phyloP scores from a whole-genome alignment of 2,113 vertebrate species.

The Barbus barbus region DNA sequence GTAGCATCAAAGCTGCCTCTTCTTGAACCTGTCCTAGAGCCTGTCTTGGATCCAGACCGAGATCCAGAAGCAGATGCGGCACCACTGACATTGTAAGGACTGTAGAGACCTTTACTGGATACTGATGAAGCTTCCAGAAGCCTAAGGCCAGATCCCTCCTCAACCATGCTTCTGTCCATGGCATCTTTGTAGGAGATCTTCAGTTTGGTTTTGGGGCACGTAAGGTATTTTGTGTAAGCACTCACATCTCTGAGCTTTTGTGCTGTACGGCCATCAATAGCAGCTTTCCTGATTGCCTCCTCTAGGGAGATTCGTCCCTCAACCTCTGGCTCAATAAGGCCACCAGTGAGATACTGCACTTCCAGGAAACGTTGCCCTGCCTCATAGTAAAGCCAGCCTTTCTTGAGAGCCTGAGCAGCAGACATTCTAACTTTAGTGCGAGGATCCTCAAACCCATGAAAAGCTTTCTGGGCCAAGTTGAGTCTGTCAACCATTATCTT shows the following conservation, averaged over 20 bases:
- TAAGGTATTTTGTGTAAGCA: conserved; percentile 91
- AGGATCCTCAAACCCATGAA: conserved; percentile 93
- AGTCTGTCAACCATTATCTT: conserved; percentile 95
- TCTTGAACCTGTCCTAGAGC: conserved; percentile 90
- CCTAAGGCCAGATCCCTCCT: conserved; percentile 86
- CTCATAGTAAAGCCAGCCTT: conserved; percentile 98
- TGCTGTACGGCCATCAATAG: conserved; percentile 87
- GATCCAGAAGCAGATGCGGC: conserved; percentile 89
- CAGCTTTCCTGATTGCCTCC: conserved; percentile 88
- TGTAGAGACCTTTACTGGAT: conserved; percentile 96
- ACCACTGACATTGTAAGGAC: conserved; percentile 90
- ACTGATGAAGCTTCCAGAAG: conserved; percentile 92
- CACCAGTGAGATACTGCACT: conserved; percentile 94
- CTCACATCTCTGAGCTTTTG: conserved; percentile 92
- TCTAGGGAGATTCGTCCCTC: conserved; percentile 86
- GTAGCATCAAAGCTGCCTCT: conserved; percentile 92
- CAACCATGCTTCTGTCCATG: conserved; percentile 95
- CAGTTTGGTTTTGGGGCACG: conserved; percentile 97
- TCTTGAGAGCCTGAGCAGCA: conserved; percentile 94
- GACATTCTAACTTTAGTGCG: conserved; percentile 97
- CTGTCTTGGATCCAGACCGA: conserved; percentile 84
- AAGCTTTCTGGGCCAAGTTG: conserved; percentile 95
- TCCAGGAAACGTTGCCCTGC: conserved; percentile 97
- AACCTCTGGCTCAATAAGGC: conserved; percentile 88
- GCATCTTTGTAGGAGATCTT: conserved; percentile 98